phyloP scores from a whole-genome alignment of 2,113 vertebrate genomes.

The Pollimyrus isidori region DNA sequence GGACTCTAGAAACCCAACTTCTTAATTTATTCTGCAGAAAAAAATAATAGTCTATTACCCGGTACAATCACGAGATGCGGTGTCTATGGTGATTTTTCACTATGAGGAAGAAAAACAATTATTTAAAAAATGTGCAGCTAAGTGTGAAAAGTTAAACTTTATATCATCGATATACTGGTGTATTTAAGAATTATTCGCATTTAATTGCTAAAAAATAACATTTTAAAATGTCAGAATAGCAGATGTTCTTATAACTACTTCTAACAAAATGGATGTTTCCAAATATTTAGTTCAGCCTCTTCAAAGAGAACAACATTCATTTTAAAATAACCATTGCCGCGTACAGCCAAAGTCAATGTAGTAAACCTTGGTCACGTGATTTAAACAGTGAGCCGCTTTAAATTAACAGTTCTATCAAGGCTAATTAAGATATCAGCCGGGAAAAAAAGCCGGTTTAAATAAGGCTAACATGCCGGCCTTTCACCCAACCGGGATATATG shows the following conservation, averaged over 20 bases:
- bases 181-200: neutral
- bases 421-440: neutral
- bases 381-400: neutral
- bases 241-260: neutral
- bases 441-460: neutral
- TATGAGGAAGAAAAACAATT: neutral
- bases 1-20: neutral
- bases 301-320: neutral
- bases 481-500: neutral
- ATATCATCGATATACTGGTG: neutral
- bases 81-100: neutral
- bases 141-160: neutral
- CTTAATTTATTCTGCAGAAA: neutral
- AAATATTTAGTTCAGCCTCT: neutral
- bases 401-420: neutral
- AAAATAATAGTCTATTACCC: neutral
- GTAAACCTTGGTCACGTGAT: neutral
- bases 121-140: neutral
- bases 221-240: neutral
- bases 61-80: neutral
- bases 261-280: neutral
- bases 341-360: neutral
- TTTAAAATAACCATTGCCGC: neutral
- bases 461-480: neutral
- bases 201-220: neutral